Base-by-base conservation (phyloP, 2,888 invertebrate genomes). In the Mamestra brassicae region DNA sequence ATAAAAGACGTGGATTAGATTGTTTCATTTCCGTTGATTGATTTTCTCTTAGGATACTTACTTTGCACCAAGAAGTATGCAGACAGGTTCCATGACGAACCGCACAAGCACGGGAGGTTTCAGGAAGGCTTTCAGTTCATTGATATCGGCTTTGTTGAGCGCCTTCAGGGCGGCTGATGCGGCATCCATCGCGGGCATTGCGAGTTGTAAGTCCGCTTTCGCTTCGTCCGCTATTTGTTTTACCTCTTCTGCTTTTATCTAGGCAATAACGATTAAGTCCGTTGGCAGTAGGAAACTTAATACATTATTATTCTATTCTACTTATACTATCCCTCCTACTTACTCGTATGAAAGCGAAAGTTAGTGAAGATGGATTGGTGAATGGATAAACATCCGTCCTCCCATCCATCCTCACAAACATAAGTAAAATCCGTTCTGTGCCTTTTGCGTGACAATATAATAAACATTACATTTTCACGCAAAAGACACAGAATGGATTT, bases 1-100 rank as follows among this genome's bases (percentile, higher is more conserved):
- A 57, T 36, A 17, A 42, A 38, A n/a, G 10, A 38, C 15, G 2
- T 38, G 13, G 45, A n/a, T 38, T 8, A 11, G 10, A 26, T 5
- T 34, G 13, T 36, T 52, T 52, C 1, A 15, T 17, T 47, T 45
- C 6, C 4, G 45, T 36, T 64, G 11, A 62, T 34, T 63, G 5
- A 36, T 34, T 52, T 7, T 54, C 1, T 45, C 2, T 47, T 36
- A 54, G 15, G 38, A 66, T 84, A 95, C 97, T 94, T 93, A 98
- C 98, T 99, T 99, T 75, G 97, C 97, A 4, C 98, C 98, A 11
- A 99, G 93, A 0, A 99, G 96, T 79, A 99, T 97, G 93, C 98
- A 98, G 13, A 99, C 98, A 11, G 99, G 98, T 93, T 99, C 99
- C 98, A 99, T 98, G 4, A 99, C 99, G 86, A 98, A 98, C 80